Base-by-base conservation (phyloP, 2,888 invertebrate genomes). In the Mesochorus sp. region DNA sequence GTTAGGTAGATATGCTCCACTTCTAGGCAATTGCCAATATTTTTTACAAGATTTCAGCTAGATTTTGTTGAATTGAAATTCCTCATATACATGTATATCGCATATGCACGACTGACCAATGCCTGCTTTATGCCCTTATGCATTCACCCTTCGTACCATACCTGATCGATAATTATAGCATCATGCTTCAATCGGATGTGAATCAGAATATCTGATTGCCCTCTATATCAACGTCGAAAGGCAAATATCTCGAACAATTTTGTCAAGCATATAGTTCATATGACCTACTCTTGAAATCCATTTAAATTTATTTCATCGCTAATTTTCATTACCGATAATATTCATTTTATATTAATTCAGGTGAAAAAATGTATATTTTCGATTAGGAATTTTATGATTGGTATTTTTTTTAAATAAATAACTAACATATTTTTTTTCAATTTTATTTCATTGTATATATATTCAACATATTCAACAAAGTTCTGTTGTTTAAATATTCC, bases 91-190 rank as follows among this genome's bases (percentile, higher is more conserved):
- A 26, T 17, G 34, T 12, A 55, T 3, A 26, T 17, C 12, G 28
- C 0, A 34, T 49, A 67, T 6, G 31, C 8, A 5, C 12, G 44
- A 44, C 62, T 14, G 34, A 51, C 53, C 14, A 42, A 71, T 49
- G 34, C 59, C 49, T 3, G 2, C 57, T 67, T 0, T 51, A 47
- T 31, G 59, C 42, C 42, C 5, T 42, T 21, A 21, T 39, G 39
- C 19, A 34, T 59, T 3, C 57, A 17, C 34, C 21, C 44, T 14
- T 8, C 21, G 47, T 39, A 10, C 24, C 17, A 1, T 10, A 8
- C 21, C 42, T 17, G 55, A 19, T 55, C 17, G 34, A 31, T 74
- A 74, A 74, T 74, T 67, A 42, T 31, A 59, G 24, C 21, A 21
- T 34, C 44, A 8, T 42, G 44, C 44, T 28, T 26, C 19, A 53